These are phyloP conservation scores for Petrolisthes manimaculis DNA, from an alignment of 2,888 invertebrate species.

Conservation along the genomic window DNA sequence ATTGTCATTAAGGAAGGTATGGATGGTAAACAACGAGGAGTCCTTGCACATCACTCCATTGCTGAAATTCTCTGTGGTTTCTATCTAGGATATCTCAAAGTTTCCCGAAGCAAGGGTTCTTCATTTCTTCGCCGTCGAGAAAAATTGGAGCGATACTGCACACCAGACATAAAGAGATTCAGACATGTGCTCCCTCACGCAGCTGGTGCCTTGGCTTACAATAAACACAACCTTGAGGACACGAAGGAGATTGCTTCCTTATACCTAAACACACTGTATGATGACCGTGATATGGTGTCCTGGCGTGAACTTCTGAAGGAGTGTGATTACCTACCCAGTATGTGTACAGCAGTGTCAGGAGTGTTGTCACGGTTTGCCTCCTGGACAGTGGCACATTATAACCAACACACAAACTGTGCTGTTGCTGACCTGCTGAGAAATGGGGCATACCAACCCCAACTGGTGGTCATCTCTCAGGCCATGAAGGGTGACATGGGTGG, in stretches of 20 bases:
- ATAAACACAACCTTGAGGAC: conserved; percentile 45
- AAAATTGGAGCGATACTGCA: conserved; percentile 39
- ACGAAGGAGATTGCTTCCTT: conserved; percentile 42
- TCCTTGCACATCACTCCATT: conserved; percentile 33
- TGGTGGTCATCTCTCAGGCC: conserved; percentile 44
- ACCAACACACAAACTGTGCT: conserved; percentile 48
- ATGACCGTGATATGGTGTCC: conserved; percentile 34
- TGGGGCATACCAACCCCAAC: conserved; percentile 55
- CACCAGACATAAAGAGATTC: conserved; percentile 30
- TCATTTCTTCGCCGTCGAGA: conserved; percentile 36
- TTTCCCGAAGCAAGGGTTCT: conserved; percentile 17
- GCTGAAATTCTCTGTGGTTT: conserved; percentile 46
- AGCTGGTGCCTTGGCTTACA: conserved; percentile 43
- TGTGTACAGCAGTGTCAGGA: conserved; percentile 47
- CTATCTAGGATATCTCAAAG: conserved; percentile 20
- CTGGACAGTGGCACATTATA: conserved; percentile 48
- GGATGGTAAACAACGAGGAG: conserved; percentile 17
- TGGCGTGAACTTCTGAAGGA: conserved; percentile 58
- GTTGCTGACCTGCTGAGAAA: conserved; percentile 55
- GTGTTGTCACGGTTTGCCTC: conserved; percentile 35
- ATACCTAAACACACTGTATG: conserved; percentile 28
- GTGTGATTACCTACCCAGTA: conserved; percentile 38
- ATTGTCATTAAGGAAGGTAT: conserved; percentile 27
- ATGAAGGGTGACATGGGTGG: background rate
- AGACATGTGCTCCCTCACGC: conserved; percentile 37